Evolutionary conservation across 2,113 vertebrate species (phyloP), one percentile per base, ranked within the genome.

Genomic region (Hypanus sabinus): DNA sequence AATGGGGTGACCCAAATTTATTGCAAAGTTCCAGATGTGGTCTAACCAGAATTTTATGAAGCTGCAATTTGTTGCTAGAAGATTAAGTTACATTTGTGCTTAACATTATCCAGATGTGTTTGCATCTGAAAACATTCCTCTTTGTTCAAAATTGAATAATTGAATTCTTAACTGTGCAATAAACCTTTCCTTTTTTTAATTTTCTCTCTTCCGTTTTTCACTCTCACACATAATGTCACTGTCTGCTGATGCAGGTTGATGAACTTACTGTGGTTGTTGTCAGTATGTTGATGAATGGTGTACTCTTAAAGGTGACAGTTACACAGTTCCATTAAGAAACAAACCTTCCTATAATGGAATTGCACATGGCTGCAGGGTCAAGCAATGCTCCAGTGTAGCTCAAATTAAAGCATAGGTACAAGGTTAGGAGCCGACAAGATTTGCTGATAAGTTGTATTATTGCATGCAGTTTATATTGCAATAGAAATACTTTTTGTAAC

Each of bases 201-300:
- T 71, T 18, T 71, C 20, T 71, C 70, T 71, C 71, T 73, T 20
- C 20, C 1, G 16, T 24, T 20, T 73, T 20, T 73, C 18, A 60
- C 46, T 60, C 83, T 60, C 83, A 27, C 55, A 55, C 83, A 73
- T 22, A 73, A 22, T 73, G 3, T 73, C 71, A 30, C 60, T 87
- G 55, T 87, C 83, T 87, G 20, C 83, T 60, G 83, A 87, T 55
- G 83, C 55, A 57, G 83, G 60, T 87, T 87, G 46, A 60, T 87
- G 83, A 60, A 87, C 83, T 87, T 55, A 14, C 16, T 80, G 46
- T 87, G 46, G 46, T 87, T 27, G 46, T 60, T 87, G 83, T 60
- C 55, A 87, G 83, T 55, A 24, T 87, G 9, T 30, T 60, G 46
- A 87, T 87, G 83, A 30, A 87, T 55, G 18, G 57, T 87, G 83